A percentile compares a stretch with the other conserved stretches of the same genome.
Evolutionary conservation across 2,797 vertebrate species (phyloP).

Genomic region (Sphenopsis melanotis): DNA sequence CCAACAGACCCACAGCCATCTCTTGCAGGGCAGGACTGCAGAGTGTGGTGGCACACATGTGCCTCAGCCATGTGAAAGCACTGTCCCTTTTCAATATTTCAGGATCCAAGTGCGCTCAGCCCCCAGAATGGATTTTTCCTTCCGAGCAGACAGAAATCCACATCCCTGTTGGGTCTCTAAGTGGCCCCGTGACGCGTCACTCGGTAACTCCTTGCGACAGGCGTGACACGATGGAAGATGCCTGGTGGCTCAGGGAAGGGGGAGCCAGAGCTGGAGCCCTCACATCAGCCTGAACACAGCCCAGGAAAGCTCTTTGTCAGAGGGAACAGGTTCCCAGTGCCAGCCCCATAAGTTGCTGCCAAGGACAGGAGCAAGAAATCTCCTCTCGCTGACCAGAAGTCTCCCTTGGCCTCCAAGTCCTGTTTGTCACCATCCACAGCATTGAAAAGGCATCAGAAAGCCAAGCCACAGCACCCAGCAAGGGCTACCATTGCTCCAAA

Average conservation of each 20-base stretch:
- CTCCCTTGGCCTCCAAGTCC: background rate
- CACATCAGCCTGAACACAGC: background rate
- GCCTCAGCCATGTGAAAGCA: slow-evolving; percentile 35
- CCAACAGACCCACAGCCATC: background rate
- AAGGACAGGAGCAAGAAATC: background rate
- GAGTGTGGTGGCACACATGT: background rate
- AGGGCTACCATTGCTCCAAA: background rate
- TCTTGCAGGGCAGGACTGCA: background rate
- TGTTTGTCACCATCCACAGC: background rate
- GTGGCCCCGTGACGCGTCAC: slow-evolving; percentile 12
- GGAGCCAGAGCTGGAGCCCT: background rate
- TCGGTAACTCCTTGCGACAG: slow-evolving; percentile 55
- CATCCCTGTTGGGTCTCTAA: slow-evolving; percentile 51
- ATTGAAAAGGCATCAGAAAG: fast-evolving
- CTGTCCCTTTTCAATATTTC: slow-evolving; percentile 67
- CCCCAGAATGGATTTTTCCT: slow-evolving; percentile 42
- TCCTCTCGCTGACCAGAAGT: fast-evolving
- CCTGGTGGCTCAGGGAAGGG: background rate
- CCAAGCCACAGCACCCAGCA: background rate
- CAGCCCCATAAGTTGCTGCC: background rate
- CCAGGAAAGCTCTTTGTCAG: background rate
- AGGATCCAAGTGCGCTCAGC: background rate
- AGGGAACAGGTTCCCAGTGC: background rate
- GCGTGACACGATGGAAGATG: background rate
- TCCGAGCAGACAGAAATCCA: slow-evolving; percentile 25